Percentiles rank a stretch among this genome's conserved stretches.
phyloP scores from a whole-genome alignment of 2,888 invertebrate species.

The Parnassius apollo region DNA sequence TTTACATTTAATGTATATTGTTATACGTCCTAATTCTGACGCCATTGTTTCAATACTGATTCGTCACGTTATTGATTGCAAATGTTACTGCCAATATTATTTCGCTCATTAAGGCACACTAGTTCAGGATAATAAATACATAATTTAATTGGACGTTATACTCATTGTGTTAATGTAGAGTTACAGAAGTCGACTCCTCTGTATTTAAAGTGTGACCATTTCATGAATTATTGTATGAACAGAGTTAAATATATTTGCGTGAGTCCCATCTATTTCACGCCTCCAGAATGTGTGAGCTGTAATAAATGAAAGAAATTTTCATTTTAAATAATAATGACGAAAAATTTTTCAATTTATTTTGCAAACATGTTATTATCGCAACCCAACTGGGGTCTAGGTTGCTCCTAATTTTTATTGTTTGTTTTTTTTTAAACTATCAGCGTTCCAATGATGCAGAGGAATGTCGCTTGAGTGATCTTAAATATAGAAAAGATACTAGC shows the following conservation, averaged over 20 bases:
- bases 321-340: not conserved
- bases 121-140: constrained; percentile 26
- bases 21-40: constrained; percentile 69
- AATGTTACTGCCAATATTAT: constrained; percentile 54
- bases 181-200: constrained; percentile 23
- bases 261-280: not conserved
- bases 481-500: constrained; percentile 78
- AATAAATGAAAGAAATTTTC: not conserved
- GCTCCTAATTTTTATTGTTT: constrained; percentile 1
- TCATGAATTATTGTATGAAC: constrained; percentile 1
- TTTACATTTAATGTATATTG: constrained; percentile 62
- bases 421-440: constrained; percentile 45
- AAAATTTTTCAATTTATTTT: not conserved
- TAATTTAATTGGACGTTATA: constrained; percentile 19
- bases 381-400: constrained; percentile 7
- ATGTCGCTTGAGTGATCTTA: constrained; percentile 62
- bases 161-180: constrained; percentile 6
- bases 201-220: constrained; percentile 19
- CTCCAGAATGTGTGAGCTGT: too few relatives aligned
- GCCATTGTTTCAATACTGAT: constrained; percentile 64
- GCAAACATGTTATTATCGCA: constrained; percentile 7
- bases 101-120: constrained; percentile 51
- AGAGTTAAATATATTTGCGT: constrained; percentile 12
- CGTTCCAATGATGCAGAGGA: constrained; percentile 50
- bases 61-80: constrained; percentile 67